Base-by-base conservation (phyloP, 2,888 invertebrate genomes). In the Tachystola acroxantha region DNA sequence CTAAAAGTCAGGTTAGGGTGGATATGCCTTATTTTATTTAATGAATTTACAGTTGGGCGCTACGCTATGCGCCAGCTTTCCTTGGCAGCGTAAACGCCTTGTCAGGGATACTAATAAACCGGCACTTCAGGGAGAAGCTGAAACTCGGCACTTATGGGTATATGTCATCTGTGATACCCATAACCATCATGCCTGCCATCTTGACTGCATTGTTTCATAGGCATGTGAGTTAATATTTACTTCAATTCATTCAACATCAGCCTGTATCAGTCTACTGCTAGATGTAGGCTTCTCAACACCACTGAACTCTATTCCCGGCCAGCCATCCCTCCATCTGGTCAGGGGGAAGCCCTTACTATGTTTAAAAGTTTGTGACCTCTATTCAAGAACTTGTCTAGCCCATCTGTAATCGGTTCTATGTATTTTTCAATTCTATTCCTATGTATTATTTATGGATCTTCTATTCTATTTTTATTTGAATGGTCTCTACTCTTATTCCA, bases 21-120 rank as follows among this genome's bases (percentile, higher is more conserved):
- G 3, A 2, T 3, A 20, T 3, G 6, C 6, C 7, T 19, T 19
- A 19, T 5, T 19, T 3, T 20, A 20, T 20, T 24, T n/a, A 24
- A 24, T 40, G 12, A 14, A 28, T 31, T 59, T 61, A 6, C 57
- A 86, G 85, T n/a, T 86, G 86, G 86, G 84, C 85, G 0, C 47
- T 86, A n/a, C 65, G 74, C 7, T 88, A 88, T 59, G 88, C 89
- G 0, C 63, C 89, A 0, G 64, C 69, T 1, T 45, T 89, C 1
- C 62, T 93, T 1, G 89, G 89, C 7, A 66, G 65, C 0, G 35
- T 89, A 7, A 88, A 89, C 44, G 88, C 88, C 0, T 1, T 87
- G 0, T 78, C 88, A 1, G 91, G 91, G 0, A 58, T 89, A 0
- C 70, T 89, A 25, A 82, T 94, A n/a, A 93, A 93, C 57, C 78